A percentile compares a stretch with the other conserved stretches of the same genome.
Conservation (phyloP, 2,113 vertebrate genomes). For the Zapus hudsonius region DNA sequence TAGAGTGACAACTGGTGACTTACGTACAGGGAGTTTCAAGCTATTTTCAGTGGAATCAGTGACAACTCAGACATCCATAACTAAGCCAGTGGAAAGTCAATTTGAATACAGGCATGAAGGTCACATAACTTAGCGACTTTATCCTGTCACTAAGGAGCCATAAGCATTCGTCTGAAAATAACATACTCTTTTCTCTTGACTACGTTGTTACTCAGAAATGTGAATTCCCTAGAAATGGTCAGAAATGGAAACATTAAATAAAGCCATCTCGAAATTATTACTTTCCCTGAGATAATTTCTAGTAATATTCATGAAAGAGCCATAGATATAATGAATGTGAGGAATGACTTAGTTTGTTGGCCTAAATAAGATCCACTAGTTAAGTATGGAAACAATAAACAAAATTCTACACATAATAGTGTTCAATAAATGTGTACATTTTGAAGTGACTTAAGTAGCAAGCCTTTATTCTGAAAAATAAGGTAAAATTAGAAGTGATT, state of each 20-base stretch:
- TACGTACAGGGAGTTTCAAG: background rate
- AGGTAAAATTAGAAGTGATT: background rate
- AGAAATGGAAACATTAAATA: background rate
- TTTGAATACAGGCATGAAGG: background rate
- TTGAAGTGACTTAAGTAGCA: background rate
- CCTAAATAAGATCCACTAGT: constrained; percentile 20
- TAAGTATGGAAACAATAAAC: background rate
- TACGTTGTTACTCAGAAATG: background rate
- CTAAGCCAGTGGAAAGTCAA: background rate
- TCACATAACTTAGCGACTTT: background rate
- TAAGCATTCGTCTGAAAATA: background rate
- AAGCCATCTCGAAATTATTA: constrained; percentile 8
- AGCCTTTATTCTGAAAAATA: constrained; percentile 2
- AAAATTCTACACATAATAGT: background rate
- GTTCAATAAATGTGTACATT: constrained; percentile 2
- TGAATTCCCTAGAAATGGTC: background rate
- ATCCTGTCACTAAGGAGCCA: background rate
- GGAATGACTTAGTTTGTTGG: background rate
- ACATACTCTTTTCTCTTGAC: background rate
- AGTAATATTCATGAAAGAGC: background rate
- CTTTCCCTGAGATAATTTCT: background rate
- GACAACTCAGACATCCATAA: background rate
- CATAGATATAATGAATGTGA: background rate
- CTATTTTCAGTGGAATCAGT: background rate
- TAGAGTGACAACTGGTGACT: background rate